These are phyloP conservation scores for Epicampocera succincta DNA, from an alignment of 2,888 invertebrate species.

Conservation along the genomic window DNA sequence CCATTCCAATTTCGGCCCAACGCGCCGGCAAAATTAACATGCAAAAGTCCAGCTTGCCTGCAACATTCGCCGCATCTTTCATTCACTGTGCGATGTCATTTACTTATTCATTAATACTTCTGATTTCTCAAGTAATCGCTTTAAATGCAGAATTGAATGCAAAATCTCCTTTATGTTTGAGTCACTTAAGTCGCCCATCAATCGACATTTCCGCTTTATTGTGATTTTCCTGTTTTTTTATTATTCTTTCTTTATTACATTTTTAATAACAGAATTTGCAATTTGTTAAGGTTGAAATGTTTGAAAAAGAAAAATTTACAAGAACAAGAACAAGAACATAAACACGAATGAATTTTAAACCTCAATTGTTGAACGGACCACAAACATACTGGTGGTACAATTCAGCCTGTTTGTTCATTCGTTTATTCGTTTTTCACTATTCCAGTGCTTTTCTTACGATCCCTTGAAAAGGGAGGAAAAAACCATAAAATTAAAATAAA, in stretches of 20 bases:
- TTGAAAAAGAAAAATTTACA: conserved; percentile 6
- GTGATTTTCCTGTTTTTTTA: conserved; percentile 9
- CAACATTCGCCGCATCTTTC: too few species aligned
- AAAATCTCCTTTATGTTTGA: conserved; percentile 33
- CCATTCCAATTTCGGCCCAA: too few species aligned
- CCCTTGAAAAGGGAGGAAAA: not conserved
- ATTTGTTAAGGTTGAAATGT: conserved; percentile 52
- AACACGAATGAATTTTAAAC: conserved; percentile 49
- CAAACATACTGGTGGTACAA: conserved; percentile 67
- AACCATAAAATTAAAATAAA: not conserved
- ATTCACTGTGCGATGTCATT: too few species aligned
- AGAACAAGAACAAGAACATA: conserved; percentile 23
- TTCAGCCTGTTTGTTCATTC: conserved; percentile 40
- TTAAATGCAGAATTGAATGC: conserved; percentile 7
- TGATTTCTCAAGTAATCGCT: not conserved
- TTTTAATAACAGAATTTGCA: conserved; percentile 60
- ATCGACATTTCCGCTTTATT: conserved; percentile 48
- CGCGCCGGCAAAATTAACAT: too few species aligned
- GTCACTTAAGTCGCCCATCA: conserved; percentile 40
- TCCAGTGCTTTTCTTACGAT: conserved; percentile 18
- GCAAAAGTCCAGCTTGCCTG: too few species aligned
- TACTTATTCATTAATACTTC: not conserved
- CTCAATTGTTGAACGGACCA: conserved; percentile 63
- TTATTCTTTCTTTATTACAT: conserved; percentile 35
- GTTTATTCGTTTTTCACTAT: conserved; percentile 32